Base-by-base conservation (phyloP, 2,113 vertebrate genomes). In the Notarius lentiginosus region DNA sequence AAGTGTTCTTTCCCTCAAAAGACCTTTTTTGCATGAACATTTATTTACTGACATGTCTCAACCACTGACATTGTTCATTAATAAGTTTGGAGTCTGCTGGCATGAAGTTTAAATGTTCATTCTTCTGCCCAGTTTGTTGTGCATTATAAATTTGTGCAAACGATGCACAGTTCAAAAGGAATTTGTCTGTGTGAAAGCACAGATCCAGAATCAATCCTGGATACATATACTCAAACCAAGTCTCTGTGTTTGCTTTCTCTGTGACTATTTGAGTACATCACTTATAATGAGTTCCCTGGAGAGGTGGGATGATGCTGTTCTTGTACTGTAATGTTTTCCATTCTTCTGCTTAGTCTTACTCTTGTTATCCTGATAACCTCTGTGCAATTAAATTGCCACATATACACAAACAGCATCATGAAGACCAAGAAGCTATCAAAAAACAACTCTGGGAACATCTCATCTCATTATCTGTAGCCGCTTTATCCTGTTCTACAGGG, bases 221-320 rank as follows among this genome's bases (percentile, higher is more conserved):
- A 22, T 81, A 20, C 30, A 61, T 30, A 41, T 47, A 47, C 10
- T 81, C 30, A 61, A 61, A 20, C 56, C 79, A 61, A 61, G 79
- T 20, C 20, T 81, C 30, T 15, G 5, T 81, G 15, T 66, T 49
- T 24, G 53, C 73, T 87, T 81, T 84, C 47, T 63, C 10, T 58
- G 84, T 87, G 84, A 84, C 83, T 90, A 63, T 66, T 81, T 27
- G 49, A 73, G 86, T 82, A 82, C 87, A 86, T 91, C 87, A 66
- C 55, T 85, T 88, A 83, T 95, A 94, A 95, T 95, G 91, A 95
- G 93, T 80, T 94, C 93, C 93, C 93, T 76, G 79, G 93, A 93
- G 94, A 86, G 65, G 55, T 68, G 84, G 24, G 79, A 56, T 87
- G 82, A 88, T 90, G 87, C 30, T 61, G 17, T 41, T 41, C 79